Percentiles rank a stretch among this genome's conserved stretches.
Evolutionary conservation across 2,113 vertebrate genomes (phyloP).

Genomic region (Lepus europaeus): DNA sequence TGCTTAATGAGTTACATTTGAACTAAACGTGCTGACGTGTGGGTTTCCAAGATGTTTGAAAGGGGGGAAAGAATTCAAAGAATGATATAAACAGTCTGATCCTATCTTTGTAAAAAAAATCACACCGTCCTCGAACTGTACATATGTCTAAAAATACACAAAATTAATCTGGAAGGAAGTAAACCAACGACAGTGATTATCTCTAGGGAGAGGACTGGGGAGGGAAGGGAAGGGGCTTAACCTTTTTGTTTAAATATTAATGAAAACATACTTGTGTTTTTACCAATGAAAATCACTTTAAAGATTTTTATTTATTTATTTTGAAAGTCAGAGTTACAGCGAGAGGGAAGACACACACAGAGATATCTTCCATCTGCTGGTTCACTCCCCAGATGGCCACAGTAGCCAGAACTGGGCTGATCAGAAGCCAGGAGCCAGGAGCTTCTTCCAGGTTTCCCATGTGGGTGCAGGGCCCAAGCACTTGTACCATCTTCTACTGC

Average conservation of each 20-base stretch:
- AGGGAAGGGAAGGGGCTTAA: conserved; percentile 22
- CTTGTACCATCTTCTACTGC: no score
- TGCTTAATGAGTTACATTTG: neutral
- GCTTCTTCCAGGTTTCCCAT: no score
- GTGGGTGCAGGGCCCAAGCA: no score
- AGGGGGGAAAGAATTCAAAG: neutral
- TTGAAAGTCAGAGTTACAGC: no score
- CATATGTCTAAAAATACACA: conserved; percentile 41
- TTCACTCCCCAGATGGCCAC: no score
- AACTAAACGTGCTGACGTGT: neutral
- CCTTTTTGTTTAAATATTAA: conserved; percentile 64
- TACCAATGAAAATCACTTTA: neutral
- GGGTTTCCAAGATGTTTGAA: conserved; percentile 58
- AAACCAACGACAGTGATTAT: neutral
- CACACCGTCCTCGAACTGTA: neutral
- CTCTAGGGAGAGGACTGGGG: neutral
- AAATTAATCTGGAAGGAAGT: conserved; percentile 47
- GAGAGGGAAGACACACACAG: no score
- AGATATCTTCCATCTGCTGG: no score
- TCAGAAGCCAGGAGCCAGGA: no score
- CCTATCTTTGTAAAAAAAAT: neutral
- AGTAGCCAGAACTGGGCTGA: no score
- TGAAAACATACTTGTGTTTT: conserved; percentile 55
- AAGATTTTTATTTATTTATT: neutral
- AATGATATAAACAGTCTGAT: conserved; percentile 28